Evolutionary conservation across 2,797 vertebrate species (phyloP).

Genomic region (Eupleurogrammus muticus): DNA sequence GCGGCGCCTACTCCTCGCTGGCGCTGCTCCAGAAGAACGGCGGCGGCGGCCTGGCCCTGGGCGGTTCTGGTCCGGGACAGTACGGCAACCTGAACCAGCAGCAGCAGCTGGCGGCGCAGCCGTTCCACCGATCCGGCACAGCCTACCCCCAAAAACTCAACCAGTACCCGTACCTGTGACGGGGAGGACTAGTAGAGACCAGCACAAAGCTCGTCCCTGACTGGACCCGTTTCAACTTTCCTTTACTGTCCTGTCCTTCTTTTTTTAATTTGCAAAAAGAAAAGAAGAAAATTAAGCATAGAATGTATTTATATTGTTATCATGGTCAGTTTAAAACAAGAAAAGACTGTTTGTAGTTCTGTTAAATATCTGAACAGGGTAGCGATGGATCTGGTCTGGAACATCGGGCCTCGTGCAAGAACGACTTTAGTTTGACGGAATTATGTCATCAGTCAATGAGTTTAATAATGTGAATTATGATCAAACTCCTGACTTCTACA

Average conservation of each 20-base stretch:
- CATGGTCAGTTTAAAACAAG: neutral
- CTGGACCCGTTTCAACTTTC: slow-evolving; percentile 23
- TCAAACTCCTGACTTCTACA: too few species aligned
- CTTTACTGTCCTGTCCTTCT: slow-evolving; percentile 3
- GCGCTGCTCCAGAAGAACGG: slow-evolving; percentile 93
- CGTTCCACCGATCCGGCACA: slow-evolving; percentile 89
- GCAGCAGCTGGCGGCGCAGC: slow-evolving; percentile 85
- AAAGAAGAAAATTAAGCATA: neutral
- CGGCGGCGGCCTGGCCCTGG: slow-evolving; percentile 87
- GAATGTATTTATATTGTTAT: slow-evolving; percentile 38
- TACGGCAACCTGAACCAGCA: slow-evolving; percentile 81
- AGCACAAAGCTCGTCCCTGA: slow-evolving; percentile 62
- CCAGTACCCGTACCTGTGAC: slow-evolving; percentile 93
- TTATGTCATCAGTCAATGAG: too few species aligned
- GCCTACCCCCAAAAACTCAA: slow-evolving; percentile 94
- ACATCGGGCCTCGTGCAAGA: too few species aligned
- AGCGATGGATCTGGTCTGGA: neutral
- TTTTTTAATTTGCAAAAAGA: slow-evolving; percentile 3
- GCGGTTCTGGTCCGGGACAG: slow-evolving; percentile 87
- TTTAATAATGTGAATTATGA: too few species aligned
- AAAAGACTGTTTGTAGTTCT: neutral
- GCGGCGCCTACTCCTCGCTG: slow-evolving; percentile 87
- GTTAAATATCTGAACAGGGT: neutral
- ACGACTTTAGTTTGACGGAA: too few species aligned
- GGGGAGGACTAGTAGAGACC: slow-evolving; percentile 47